Conservation (phyloP, 2,797 vertebrate genomes). For the Danio choprae region DNA sequence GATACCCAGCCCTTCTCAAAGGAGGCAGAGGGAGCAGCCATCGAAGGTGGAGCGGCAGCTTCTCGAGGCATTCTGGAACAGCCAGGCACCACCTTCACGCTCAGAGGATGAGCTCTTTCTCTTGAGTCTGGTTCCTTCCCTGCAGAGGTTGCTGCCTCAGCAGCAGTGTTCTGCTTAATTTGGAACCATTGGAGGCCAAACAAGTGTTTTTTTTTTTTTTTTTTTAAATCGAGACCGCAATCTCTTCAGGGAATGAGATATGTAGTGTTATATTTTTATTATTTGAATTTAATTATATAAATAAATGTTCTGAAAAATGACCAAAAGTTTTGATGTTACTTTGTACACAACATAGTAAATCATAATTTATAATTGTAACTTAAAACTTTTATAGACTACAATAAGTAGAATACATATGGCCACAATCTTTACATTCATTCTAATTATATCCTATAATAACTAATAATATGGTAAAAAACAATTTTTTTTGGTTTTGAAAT, state of each 20-base stretch:
- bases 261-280: not conserved
- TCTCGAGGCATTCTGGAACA: not conserved
- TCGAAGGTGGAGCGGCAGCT: not conserved
- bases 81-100: not conserved
- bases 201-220: not conserved
- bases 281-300: not conserved
- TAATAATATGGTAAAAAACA: not conserved
- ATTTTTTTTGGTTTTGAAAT: not conserved
- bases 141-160: no score
- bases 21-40: not conserved
- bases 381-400: not conserved
- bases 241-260: constrained; percentile 12
- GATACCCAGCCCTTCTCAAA: not conserved
- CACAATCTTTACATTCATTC: constrained; percentile 7
- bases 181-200: not conserved
- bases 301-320: not conserved
- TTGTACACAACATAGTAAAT: constrained; percentile 1
- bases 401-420: not conserved
- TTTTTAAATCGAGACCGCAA: not conserved
- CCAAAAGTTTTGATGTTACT: not conserved
- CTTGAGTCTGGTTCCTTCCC: not conserved
- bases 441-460: not conserved
- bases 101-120: not conserved
- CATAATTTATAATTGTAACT: not conserved
- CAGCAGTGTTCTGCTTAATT: not conserved